Evolutionary conservation across 2,888 invertebrate species (phyloP).

Genomic region (Nymphalis c-album): DNA sequence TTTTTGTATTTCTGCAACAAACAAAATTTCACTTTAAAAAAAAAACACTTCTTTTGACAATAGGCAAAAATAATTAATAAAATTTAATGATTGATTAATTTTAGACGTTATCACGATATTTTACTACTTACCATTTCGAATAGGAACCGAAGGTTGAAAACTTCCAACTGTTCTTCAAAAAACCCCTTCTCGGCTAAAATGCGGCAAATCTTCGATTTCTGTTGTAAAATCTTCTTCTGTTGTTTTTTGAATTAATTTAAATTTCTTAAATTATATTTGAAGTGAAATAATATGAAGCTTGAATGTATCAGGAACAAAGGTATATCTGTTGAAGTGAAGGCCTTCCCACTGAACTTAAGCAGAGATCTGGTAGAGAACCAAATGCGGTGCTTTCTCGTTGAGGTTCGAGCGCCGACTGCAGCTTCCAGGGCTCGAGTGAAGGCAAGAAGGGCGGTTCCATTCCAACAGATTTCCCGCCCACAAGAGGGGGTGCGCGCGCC

Average conservation of each 20-base stretch:
- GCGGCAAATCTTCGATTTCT: too few species aligned
- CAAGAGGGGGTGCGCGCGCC: not conserved
- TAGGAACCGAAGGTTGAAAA: not conserved
- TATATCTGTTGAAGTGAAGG: not conserved
- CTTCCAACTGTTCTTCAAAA: too few species aligned
- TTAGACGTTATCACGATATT: not conserved
- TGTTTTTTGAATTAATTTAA: too few species aligned
- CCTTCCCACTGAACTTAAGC: not conserved
- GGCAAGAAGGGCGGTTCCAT: slow-evolving; percentile 1
- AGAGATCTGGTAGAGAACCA: not conserved
- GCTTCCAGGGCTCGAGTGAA: not conserved
- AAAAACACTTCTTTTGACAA: too few species aligned
- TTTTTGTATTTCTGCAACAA: too few species aligned
- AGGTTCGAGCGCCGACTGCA: not conserved
- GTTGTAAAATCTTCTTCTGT: too few species aligned
- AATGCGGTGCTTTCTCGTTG: not conserved
- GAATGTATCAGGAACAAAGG: too few species aligned
- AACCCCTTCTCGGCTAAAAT: too few species aligned
- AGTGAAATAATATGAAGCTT: too few species aligned
- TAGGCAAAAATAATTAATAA: too few species aligned
- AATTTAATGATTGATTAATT: not conserved
- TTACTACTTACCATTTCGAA: not conserved
- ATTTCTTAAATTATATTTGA: too few species aligned
- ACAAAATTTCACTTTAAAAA: too few species aligned
- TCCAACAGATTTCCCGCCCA: slow-evolving; percentile 11